A percentile compares a stretch with the other conserved stretches of the same genome.
These are phyloP conservation scores for Thoracochromis brauschi DNA, from an alignment of 2,113 vertebrate genomes.

Conservation along the genomic window DNA sequence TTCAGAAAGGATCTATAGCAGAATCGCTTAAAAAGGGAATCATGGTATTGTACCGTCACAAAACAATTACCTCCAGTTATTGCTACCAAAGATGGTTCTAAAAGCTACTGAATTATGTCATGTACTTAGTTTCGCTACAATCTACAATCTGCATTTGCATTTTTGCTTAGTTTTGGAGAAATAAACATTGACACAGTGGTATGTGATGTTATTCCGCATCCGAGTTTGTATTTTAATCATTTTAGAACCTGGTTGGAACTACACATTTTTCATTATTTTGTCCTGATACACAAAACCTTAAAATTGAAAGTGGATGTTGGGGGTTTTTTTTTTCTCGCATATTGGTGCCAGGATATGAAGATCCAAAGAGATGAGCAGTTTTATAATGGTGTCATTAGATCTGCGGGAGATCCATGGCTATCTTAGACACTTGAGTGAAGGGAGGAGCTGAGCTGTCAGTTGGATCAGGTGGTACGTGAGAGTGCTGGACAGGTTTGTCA, in stretches of 20 bases:
- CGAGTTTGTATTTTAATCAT: not conserved
- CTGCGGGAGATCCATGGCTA: not conserved
- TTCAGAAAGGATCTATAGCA: not conserved
- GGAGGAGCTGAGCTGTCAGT: not conserved
- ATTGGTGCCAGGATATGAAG: not conserved
- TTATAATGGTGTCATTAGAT: not conserved
- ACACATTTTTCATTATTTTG: not conserved
- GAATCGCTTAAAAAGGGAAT: not conserved
- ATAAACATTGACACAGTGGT: not conserved
- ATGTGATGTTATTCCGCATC: not conserved
- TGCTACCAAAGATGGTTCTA: not conserved
- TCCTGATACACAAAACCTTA: not conserved
- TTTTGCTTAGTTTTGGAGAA: not conserved
- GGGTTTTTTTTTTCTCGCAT: rapidly evolving
- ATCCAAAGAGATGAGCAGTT: not conserved
- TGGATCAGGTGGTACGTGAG: not conserved
- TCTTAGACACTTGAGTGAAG: not conserved
- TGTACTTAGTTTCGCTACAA: not conserved
- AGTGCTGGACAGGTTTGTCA: not conserved
- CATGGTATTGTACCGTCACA: not conserved
- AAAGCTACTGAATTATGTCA: not conserved
- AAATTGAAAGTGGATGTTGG: not conserved
- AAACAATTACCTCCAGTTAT: not conserved
- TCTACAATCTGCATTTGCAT: not conserved
- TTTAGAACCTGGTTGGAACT: not conserved